A percentile compares a stretch with the other conserved stretches of the same genome.
Conservation (phyloP, 2,888 invertebrate species). For the Asteroscopus sphinx region DNA sequence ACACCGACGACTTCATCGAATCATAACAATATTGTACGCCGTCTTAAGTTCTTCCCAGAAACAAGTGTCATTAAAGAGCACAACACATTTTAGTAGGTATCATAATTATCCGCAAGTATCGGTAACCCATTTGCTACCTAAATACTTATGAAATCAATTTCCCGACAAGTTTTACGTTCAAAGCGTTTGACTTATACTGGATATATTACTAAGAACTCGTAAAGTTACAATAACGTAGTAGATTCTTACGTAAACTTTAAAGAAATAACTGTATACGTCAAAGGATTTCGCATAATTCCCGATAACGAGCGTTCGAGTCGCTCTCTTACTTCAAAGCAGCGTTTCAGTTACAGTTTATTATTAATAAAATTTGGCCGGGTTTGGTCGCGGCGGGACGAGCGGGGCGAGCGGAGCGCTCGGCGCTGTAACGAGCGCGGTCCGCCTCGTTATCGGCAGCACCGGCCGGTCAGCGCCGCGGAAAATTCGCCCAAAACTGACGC, state of each 20-base stretch:
- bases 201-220: constrained; percentile 56
- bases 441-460: constrained; percentile 81
- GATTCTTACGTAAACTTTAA: constrained; percentile 69
- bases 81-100: constrained; percentile 26
- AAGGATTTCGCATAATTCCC: constrained; percentile 87
- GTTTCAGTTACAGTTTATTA: constrained; percentile 89
- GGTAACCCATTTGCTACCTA: constrained; percentile 53
- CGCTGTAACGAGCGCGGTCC: constrained; percentile 80
- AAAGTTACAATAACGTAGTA: constrained; percentile 60
- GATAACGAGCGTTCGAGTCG: constrained; percentile 87
- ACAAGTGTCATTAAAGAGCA: constrained; percentile 35
- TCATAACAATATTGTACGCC: constrained; percentile 31
- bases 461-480: constrained; percentile 88
- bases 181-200: constrained; percentile 57
- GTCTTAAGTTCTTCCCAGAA: constrained; percentile 15
- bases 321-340: constrained; percentile 86
- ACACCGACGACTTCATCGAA: constrained; percentile 50
- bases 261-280: constrained; percentile 79
- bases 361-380: constrained; percentile 88
- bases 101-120: constrained; percentile 55
- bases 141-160: constrained; percentile 58
- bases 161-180: constrained; percentile 56
- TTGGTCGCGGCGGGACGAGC: constrained; percentile 52
- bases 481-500: constrained; percentile 90
- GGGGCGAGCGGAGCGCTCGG: constrained; percentile 56